Evolutionary conservation across 2,797 vertebrate species (phyloP).

Genomic region (Lepilemur ruficaudatus): DNA sequence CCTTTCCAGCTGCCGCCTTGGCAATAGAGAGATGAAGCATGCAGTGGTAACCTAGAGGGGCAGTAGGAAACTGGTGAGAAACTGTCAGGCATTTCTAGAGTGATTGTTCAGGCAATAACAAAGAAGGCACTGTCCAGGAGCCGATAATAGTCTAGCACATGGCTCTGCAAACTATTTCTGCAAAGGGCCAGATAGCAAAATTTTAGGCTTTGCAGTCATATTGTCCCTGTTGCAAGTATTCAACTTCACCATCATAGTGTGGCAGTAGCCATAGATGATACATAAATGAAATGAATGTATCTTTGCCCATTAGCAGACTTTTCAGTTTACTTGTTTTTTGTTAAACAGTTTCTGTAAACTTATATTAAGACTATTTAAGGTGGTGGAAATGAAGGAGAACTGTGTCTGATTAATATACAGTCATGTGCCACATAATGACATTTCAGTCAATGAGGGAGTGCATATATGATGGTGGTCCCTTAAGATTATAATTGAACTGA

Average conservation of each 20-base stretch:
- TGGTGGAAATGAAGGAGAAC: background rate
- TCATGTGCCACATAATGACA: background rate
- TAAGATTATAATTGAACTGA: background rate
- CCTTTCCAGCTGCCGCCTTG: background rate
- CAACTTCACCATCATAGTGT: background rate
- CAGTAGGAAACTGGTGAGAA: background rate
- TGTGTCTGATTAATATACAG: background rate
- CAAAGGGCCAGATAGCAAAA: background rate
- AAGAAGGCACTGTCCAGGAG: background rate
- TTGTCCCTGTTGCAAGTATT: background rate
- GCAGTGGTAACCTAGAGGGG: background rate
- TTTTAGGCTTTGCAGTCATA: background rate
- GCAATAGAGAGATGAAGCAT: background rate
- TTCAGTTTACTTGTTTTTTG: background rate
- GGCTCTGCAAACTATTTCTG: background rate
- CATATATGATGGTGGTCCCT: background rate
- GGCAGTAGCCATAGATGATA: background rate
- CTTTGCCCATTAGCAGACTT: background rate
- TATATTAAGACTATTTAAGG: background rate
- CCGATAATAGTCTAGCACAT: background rate
- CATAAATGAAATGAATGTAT: background rate
- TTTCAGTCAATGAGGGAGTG: background rate
- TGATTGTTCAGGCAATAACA: background rate
- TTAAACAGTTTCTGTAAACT: background rate
- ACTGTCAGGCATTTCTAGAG: background rate